Evolutionary conservation across 2,888 invertebrate species (phyloP).

Genomic region (Tiphia femorata): DNA sequence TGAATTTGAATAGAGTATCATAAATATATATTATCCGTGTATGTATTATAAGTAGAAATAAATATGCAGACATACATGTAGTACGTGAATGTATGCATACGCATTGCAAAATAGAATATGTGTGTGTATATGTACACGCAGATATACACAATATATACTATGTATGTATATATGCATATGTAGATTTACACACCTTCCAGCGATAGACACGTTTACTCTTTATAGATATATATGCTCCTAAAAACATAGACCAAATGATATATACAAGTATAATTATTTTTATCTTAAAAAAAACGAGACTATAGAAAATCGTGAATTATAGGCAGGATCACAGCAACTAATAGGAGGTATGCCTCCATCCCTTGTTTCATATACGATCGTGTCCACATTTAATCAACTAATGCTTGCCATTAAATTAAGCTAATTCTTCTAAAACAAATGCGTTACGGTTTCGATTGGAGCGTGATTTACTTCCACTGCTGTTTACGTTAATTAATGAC

Average conservation of each 20-base stretch:
- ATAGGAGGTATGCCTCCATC: no score
- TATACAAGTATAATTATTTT: constrained; percentile 28
- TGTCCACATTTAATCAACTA: no score
- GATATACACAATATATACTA: constrained; percentile 20
- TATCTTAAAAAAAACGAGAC: constrained; percentile 5
- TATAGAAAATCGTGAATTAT: constrained; percentile 14
- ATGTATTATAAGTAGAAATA: constrained; percentile 45
- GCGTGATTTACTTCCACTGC: no score
- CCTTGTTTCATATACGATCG: no score
- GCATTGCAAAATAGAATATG: constrained; percentile 21
- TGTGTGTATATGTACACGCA: no score
- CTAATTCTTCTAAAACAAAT: no score
- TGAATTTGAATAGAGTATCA: constrained; percentile 18
- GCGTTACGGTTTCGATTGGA: no score
- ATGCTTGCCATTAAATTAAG: no score
- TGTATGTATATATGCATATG: no score
- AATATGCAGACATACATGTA: constrained; percentile 26
- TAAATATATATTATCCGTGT: constrained; percentile 55
- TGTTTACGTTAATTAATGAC: no score
- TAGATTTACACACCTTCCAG: no score
- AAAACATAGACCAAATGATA: constrained; percentile 28
- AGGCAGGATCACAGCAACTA: constrained; percentile 31
- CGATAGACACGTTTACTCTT: no score
- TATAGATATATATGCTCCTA: constrained; percentile 26
- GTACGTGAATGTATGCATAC: constrained; percentile 25